Conservation (phyloP, 2,888 invertebrate genomes). For the Lycaena phlaeas region DNA sequence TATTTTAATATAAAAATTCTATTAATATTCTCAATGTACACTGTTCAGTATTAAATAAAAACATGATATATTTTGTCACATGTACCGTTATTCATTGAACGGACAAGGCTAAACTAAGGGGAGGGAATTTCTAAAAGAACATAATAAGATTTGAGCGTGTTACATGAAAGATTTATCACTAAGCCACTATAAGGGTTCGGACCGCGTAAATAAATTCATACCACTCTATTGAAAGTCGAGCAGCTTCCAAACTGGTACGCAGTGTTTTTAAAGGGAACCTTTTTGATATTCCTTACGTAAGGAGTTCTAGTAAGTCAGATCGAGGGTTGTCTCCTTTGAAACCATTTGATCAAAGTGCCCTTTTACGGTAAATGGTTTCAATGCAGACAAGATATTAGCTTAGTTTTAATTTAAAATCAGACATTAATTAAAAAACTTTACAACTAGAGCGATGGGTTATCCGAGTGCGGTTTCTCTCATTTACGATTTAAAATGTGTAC, state of each 20-base stretch:
- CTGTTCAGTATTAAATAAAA: no score
- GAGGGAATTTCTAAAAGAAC: constrained; percentile 43
- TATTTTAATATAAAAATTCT: no score
- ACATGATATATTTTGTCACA: constrained; percentile 2
- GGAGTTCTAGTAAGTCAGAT: constrained; percentile 27
- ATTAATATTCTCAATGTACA: no score
- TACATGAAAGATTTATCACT: constrained; percentile 56
- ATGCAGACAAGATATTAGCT: constrained; percentile 15
- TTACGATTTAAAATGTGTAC: no score
- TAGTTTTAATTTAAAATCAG: not conserved
- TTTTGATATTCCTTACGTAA: constrained; percentile 35
- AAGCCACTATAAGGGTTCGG: constrained; percentile 23
- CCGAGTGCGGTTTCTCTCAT: no score
- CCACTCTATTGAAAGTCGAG: constrained; percentile 47
- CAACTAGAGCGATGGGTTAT: no score
- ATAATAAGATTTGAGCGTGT: constrained; percentile 45
- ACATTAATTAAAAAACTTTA: not conserved
- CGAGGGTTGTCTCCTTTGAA: constrained; percentile 6
- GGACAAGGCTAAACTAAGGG: constrained; percentile 21
- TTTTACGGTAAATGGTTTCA: constrained; percentile 19
- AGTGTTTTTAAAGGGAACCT: constrained; percentile 50
- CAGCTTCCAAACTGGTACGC: constrained; percentile 36
- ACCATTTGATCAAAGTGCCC: constrained; percentile 18
- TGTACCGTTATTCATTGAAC: constrained; percentile 1
- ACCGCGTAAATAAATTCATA: constrained; percentile 50